Evolutionary conservation across 2,888 invertebrate genomes (phyloP), one percentile per base, ranked within the genome.

Genomic region (Limnephilus auricula): DNA sequence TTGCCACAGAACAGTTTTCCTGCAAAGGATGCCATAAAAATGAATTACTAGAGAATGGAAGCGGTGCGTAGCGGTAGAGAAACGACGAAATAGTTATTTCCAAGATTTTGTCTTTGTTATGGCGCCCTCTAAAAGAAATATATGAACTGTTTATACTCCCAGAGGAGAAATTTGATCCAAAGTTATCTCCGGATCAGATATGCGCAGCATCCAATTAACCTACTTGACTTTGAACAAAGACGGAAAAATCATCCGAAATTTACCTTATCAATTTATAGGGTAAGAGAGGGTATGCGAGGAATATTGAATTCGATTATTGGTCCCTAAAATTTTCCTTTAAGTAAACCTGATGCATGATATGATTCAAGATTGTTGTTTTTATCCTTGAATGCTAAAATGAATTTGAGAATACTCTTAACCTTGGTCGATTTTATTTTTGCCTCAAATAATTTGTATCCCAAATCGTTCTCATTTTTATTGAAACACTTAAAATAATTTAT

Each of bases 81-180:
- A 25, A 6, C 65, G 25, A 25, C 9, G 65, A n/a, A 65, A 65
- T n/a, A 65, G 65, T 25, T 65, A 65, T 65, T 65, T 65, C 65
- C 9, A 65, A n/a, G 65, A 65, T 65, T 65, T 65, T 65, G 65
- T 65, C 65, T n/a, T 9, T 3, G 6, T 65, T 65, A 18, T 65
- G 25, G 65, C 5, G 65, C 65, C 65, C 65, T n/a, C 65, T n/a
- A 65, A 50, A 65, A n/a, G 65, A 65, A 65, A 65, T 65, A 65
- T 65, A 65, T 65, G 65, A 65, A 65, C 65, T 65, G 65, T 65
- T 65, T 65, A 65, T n/a, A n/a, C n/a, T n/a, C 65, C 65, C 65
- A n/a, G 65, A 65, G 65, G 65, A 65, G 25, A 25, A 65, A 65
- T 25, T 65, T 65, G 65, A 65, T 65, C 25, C 65, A 65, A 65